A percentile compares a stretch with the other conserved stretches of the same genome.
phyloP scores from a whole-genome alignment of 2,113 vertebrate genomes.

The Cricetomys ansorgei region DNA sequence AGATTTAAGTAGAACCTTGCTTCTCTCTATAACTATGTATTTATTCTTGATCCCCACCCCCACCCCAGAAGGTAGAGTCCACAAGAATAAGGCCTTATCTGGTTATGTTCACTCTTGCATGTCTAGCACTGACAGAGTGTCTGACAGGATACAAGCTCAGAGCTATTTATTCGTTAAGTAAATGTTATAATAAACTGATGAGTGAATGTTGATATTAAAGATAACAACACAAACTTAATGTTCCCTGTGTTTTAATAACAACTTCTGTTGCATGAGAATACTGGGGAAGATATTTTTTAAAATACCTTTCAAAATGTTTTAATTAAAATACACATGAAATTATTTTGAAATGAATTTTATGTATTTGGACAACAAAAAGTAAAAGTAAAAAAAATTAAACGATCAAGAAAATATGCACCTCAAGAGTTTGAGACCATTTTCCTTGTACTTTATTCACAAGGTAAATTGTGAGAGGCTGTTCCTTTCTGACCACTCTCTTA shows the following conservation, averaged over 20 bases:
- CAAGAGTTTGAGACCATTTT: background rate
- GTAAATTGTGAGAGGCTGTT: background rate
- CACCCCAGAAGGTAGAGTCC: background rate
- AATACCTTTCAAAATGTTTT: slow-evolving; percentile 16
- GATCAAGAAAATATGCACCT: background rate
- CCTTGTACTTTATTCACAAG: slow-evolving; percentile 19
- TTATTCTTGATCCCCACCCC: background rate
- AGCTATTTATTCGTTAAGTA: slow-evolving; percentile 35
- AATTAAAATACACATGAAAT: slow-evolving; percentile 44
- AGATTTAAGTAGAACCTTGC: background rate
- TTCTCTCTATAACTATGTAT: background rate
- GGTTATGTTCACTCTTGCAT: background rate
- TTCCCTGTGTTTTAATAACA: slow-evolving; percentile 19
- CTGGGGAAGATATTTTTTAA: background rate
- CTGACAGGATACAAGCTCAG: background rate
- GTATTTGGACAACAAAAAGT: background rate
- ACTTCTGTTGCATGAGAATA: background rate
- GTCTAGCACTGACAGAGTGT: background rate
- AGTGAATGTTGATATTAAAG: slow-evolving; percentile 27
- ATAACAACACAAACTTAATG: slow-evolving; percentile 15
- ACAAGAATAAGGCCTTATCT: background rate
- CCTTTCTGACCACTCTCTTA: slow-evolving; percentile 17
- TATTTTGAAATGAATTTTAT: slow-evolving; percentile 28
- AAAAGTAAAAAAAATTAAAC: background rate
- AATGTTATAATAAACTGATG: slow-evolving; percentile 13